Base-by-base conservation (phyloP, 1,140 invertebrate species). In the Drosophila ficusphila region DNA sequence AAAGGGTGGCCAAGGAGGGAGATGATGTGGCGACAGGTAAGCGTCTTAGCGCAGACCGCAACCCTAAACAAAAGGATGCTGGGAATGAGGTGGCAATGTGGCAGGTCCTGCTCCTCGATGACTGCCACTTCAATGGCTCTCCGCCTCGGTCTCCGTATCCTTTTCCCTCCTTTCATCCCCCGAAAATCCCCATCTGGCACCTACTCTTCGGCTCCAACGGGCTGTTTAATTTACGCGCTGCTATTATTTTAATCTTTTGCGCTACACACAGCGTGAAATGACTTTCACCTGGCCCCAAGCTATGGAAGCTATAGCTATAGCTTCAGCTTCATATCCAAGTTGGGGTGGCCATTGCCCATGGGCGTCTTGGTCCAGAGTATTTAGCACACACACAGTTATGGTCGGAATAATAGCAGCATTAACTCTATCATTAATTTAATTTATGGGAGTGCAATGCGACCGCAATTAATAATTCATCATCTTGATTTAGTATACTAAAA, bases 221-320 rank as follows among this genome's bases (percentile, higher is more conserved):
- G 54, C 61, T 86, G 82, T 88, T 88, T 88, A 88, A 88, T 88
- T 88, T 88, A 88, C 82, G 82, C 82, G 83, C 77, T 78, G 82
- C 82, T 88, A 88, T 88, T 88, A 88, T 88, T 88, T 88, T 88
- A 88, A 88, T 88, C 82, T 88, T 88, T 88, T 85, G 76, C 79
- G 79, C 81, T 79, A 79, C 76, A 86, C 62, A 76, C 79, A 88
- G 82, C 82, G 82, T 88, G 82, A 88, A 88, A 88, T 88, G 82
- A 88, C 82, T 88, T 86, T 88, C 82, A 88, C 82, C 82, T 86
- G 82, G 77, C 82, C 76, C 36, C 60, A 11, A 31, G 54, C 58
- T 7, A 8, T 23, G 14, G 41, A 44, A 27, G 41, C n/a, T 44
- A 44, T 25, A 25, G 60, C 62, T 12, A 33, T 65, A 14, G 42